A percentile compares a stretch with the other conserved stretches of the same genome.
Conservation (phyloP, 2,113 vertebrate genomes). For the Muntiacus muntjak region DNA sequence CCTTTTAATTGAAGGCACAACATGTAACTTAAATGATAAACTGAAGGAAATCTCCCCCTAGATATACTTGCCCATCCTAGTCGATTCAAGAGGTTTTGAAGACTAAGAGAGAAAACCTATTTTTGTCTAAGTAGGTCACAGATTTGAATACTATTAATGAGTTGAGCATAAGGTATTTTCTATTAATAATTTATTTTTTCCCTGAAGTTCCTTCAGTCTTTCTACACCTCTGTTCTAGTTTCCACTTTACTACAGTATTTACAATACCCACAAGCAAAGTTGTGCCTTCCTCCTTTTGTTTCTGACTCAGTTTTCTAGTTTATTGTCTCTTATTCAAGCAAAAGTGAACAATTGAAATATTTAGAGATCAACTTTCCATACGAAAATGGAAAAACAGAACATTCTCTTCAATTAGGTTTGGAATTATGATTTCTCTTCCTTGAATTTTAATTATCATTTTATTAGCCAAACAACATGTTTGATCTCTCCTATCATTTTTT, state of each 20-base stretch:
- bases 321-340: neutral
- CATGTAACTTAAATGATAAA: neutral
- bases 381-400: neutral
- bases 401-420: neutral
- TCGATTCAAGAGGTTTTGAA: neutral
- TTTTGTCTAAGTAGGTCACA: slow-evolving; percentile 56
- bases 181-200: slow-evolving; percentile 55
- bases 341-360: neutral
- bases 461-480: neutral
- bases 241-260: slow-evolving; percentile 28
- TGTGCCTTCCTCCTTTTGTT: neutral
- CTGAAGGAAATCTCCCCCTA: neutral
- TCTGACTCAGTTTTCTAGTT: neutral
- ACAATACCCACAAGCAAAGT: neutral
- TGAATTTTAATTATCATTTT: neutral
- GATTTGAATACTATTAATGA: slow-evolving; percentile 52
- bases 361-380: neutral
- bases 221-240: slow-evolving; percentile 1
- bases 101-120: neutral
- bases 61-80: neutral
- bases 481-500: neutral
- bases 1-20: neutral
- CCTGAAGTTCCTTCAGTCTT: neutral
- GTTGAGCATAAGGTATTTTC: slow-evolving; percentile 32
- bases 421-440: neutral